Base-by-base conservation (phyloP, 2,797 vertebrate species). In the Liparis tanakae region DNA sequence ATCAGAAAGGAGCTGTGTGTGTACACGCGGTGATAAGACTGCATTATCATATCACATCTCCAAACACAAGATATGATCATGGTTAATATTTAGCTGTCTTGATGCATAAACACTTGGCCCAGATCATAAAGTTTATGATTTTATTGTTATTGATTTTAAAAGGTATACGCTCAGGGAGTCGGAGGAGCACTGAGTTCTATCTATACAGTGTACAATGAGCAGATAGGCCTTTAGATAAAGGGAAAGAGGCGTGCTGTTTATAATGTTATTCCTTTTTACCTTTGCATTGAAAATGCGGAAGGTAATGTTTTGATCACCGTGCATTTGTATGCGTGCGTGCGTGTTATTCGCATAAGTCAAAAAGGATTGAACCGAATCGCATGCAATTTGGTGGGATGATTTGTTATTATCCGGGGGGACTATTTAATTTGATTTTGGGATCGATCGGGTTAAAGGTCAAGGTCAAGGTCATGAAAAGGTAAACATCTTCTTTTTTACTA, bases 11-110 rank as follows among this genome's bases (percentile, higher is more conserved):
- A 33, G 39, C 41, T 50, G 39, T 67, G 25, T 59, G 71, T 76
- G 20, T 44, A 76, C 48, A 44, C 10, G 48, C 17, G 18, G 59
- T 70, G 30, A 63, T 71, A 53, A 64, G 69, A 68, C 20, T 54
- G 44, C 36, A 60, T 73, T 72, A 60, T 66, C 54, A 41, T 6
- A 41, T 66, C 14, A 62, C 66, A 63, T 63, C 58, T 51, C 46
- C 60, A 83, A 81, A 79, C 65, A 75, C 12, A 54, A 2, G 36
- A 37, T 57, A 20, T 44, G 67, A 65, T 60, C 48, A 71, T 9
- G 50, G 66, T 33, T 36, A 69, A 74, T 74, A 74, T 75, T 75
- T 79, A 69, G 6, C 58, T 70, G 78, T 55, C 53, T 56, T 30
- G 5, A 43, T 13, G 25, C 18, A 53, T 73, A 63, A 53, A 39